Conservation (phyloP, 2,113 vertebrate species). For the Xerus inauris region DNA sequence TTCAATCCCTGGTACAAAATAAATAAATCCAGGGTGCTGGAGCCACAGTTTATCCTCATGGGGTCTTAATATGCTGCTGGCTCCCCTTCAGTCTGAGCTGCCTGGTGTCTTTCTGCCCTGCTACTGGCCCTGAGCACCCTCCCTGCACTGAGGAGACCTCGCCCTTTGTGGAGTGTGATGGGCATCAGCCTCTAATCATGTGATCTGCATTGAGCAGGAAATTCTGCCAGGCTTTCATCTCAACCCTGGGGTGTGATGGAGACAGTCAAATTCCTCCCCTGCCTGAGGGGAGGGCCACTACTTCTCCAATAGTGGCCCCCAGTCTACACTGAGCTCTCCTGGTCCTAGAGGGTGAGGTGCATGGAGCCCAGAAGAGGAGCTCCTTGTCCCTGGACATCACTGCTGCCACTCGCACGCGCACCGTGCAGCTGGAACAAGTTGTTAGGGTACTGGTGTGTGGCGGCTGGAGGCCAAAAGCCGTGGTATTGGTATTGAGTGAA, state of each 20-base stretch:
- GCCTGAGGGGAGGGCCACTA: conserved; percentile 81
- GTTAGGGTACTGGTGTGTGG: not conserved
- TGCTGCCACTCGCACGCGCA: conserved; percentile 66
- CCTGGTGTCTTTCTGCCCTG: no score
- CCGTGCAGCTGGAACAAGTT: not conserved
- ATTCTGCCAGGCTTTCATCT: conserved; percentile 89
- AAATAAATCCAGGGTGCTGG: no score
- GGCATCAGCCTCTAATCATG: conserved; percentile 90
- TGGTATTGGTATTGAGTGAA: not conserved
- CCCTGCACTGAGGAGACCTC: not conserved
- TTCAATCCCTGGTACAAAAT: no score
- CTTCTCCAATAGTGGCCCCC: conserved; percentile 45
- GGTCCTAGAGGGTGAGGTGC: not conserved
- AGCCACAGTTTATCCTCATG: not conserved
- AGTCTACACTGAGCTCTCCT: not conserved
- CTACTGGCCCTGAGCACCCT: not conserved
- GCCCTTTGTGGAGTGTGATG: conserved; percentile 75
- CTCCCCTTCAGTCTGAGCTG: not conserved
- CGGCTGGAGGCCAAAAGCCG: not conserved
- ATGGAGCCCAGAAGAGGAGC: not conserved
- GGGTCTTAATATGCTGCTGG: not conserved
- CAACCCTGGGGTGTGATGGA: conserved; percentile 88
- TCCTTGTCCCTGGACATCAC: conserved; percentile 76
- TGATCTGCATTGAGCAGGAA: conserved; percentile 91
- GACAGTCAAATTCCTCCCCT: conserved; percentile 87